A percentile compares a stretch with the other conserved stretches of the same genome.
Conservation (phyloP, 2,888 invertebrate species). For the Ochlodes sylvanus region DNA sequence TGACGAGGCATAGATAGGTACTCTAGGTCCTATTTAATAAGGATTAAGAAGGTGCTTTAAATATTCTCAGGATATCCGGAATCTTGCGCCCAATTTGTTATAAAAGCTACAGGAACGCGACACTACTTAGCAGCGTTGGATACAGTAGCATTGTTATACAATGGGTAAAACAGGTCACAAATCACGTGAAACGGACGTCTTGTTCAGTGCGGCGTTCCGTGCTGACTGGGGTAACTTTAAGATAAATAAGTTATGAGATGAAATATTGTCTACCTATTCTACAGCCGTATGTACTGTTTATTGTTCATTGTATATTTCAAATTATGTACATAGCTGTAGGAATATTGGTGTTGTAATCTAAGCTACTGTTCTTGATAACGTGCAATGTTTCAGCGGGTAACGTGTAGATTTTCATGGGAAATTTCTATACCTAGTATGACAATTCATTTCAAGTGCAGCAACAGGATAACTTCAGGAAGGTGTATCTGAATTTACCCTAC, state of each 20-base stretch:
- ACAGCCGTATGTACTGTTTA: constrained; percentile 46
- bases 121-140: not conserved
- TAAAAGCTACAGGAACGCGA: not conserved
- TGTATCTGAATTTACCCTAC: no score
- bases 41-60: no score
- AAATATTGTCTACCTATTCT: constrained; percentile 24
- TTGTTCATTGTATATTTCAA: not conserved
- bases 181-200: not conserved
- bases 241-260: not conserved
- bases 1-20: no score
- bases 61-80: not conserved
- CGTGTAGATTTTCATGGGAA: no score
- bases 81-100: not conserved
- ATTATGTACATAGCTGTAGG: not conserved
- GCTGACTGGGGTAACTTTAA: constrained; percentile 1
- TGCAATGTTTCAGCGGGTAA: no score
- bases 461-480: no score
- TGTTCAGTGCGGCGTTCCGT: not conserved
- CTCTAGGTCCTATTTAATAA: no score
- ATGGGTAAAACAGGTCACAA: not conserved
- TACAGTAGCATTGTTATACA: not conserved
- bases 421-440: no score
- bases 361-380: no score
- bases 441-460: no score
- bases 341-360: no score